Evolutionary conservation across 2,888 invertebrate genomes (phyloP), one percentile per base, ranked within the genome.

Genomic region (Hermaeophaga mercurialis): DNA sequence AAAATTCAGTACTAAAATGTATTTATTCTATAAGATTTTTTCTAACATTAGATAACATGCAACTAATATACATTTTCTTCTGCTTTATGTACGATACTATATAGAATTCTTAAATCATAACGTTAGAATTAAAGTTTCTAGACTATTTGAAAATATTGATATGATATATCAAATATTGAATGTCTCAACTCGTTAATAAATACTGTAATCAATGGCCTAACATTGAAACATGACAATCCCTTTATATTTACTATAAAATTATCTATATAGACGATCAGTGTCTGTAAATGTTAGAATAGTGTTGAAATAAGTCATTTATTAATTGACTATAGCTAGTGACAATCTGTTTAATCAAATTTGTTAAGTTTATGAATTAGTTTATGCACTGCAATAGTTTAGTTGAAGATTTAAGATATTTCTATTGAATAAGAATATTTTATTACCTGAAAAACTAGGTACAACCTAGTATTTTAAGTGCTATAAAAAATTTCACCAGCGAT

Each of bases 151-250:
- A 44, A 15, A 36, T 36, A 46, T 46, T 46, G 45, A 39, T 54
- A 54, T 54, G 22, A 43, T 45, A 31, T 43, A 48, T 45, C 36
- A 45, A 54, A 58, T 22, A 24, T 44, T 54, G 26, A 58, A 66
- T 66, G 70, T 71, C 68, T 66, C 70, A 73, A 71, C 69, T 72
- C 70, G 70, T 73, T 52, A 46, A 43, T 38, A 49, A 49, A 56
- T 45, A 56, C 50, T 52, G 52, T 52, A 52, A 71, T 75, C 73
- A 72, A 77, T 75, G 77, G 77, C 77, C 77, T 77, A 77, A 77
- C 75, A 74, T 74, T 75, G 75, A 75, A 76, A 72, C 72, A 74
- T 73, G 77, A 77, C 77, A 77, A 77, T 77, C 77, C 73, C 70
- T 70, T 69, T 54, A 55, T 53, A 62, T 44, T 33, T 31, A 56